Conservation (phyloP, 2,113 vertebrate genomes). For the Prietella phreatophila region DNA sequence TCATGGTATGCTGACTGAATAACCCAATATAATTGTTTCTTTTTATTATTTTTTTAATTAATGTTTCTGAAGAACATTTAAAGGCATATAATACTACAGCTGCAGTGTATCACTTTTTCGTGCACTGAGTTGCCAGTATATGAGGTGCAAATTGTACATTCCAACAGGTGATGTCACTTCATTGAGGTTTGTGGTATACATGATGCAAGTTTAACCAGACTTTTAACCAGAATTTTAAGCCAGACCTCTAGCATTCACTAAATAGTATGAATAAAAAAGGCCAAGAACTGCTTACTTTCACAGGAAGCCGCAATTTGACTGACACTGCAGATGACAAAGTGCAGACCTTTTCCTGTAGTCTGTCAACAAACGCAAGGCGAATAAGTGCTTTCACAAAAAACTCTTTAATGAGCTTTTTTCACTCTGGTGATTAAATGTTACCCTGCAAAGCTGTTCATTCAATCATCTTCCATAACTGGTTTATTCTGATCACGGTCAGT, state of each 20-base stretch:
- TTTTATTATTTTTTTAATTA: no score
- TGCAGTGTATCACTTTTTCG: no score
- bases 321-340: background rate
- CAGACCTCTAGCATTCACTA: background rate
- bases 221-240: no score
- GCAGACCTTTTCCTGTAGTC: slow-evolving; percentile 4
- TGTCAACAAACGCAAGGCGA: background rate
- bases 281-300: slow-evolving; percentile 6
- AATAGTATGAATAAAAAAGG: background rate
- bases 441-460: background rate
- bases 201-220: slow-evolving; percentile 8
- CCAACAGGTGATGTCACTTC: background rate
- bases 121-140: slow-evolving; percentile 1
- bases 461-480: background rate
- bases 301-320: slow-evolving; percentile 3
- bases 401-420: background rate
- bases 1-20: background rate
- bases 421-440: background rate
- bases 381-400: background rate
- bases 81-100: background rate
- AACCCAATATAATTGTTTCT: background rate
- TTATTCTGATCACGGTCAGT: background rate
- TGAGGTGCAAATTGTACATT: slow-evolving; percentile 24
- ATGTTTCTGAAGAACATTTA: background rate
- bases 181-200: background rate